A percentile compares a stretch with the other conserved stretches of the same genome.
phyloP scores from a whole-genome alignment of 2,888 invertebrate genomes.

The Drosophila multiciliata region DNA sequence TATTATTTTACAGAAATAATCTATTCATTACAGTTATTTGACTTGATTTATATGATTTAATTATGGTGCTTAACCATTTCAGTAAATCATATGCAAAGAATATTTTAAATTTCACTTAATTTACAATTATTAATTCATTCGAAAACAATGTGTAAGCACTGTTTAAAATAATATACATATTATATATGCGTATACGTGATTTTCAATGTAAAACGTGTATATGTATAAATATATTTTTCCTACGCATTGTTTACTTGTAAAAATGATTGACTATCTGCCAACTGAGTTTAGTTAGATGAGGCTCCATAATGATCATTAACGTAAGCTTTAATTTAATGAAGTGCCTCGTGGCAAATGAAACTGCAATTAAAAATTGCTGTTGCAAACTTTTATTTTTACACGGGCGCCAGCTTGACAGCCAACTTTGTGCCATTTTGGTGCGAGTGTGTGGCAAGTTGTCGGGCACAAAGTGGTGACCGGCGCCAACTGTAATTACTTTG shows the following conservation, averaged over 20 bases:
- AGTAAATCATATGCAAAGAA: background rate
- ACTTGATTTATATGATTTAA: background rate
- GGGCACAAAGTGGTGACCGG: conserved; percentile 30
- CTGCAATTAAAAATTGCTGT: conserved; percentile 36
- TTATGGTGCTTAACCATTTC: background rate
- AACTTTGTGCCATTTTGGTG: conserved; percentile 44
- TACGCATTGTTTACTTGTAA: background rate
- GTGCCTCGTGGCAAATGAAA: background rate
- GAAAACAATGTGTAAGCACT: background rate
- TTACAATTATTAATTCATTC: background rate
- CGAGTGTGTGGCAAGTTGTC: conserved; percentile 4
- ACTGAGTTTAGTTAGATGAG: background rate
- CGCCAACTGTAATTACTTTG: conserved; percentile 72
- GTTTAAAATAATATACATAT: background rate
- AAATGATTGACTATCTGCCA: background rate
- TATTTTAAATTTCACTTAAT: background rate
- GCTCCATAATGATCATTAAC: background rate
- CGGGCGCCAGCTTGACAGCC: conserved; percentile 64
- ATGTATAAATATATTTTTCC: too few species aligned
- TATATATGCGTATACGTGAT: background rate
- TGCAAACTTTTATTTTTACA: conserved; percentile 56
- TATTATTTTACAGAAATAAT: background rate
- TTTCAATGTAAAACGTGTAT: background rate
- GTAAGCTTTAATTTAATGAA: conserved; percentile 20
- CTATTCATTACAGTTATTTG: background rate